Evolutionary conservation across 2,888 invertebrate genomes (phyloP), one percentile per base, ranked within the genome.

Genomic region (Drosophila longiperda): DNA sequence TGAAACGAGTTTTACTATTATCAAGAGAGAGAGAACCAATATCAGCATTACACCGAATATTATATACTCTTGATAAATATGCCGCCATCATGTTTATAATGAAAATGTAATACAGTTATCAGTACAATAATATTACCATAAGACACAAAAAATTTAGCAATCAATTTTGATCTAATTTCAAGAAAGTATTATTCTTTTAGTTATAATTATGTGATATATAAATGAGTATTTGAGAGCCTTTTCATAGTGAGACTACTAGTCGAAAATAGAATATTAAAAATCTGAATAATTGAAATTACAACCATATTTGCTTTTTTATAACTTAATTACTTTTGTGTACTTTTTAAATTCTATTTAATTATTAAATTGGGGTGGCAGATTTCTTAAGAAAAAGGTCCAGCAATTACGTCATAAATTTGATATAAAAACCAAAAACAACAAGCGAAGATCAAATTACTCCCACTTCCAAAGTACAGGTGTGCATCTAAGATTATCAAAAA

Each of bases 331-430:
- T 8, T 4, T 23, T 45, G 8, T 15, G 20, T 45, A 3, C 15
- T 15, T 23, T 45, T 45, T 45, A 1, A 45, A 40, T 50, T 60
- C 38, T 26, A 52, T 54, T 50, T 26, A 40, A 23, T 26, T 17
- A n/a, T 11, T 12, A 8, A 7, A 11, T 49, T 26, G 57, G 40
- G 64, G 12, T 77, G 74, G 78, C 74, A 77, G 72, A 57, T 3
- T 42, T 36, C 11, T 36, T 0, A n/a, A 59, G 9, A 45, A 33
- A 54, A 0, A 32, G 12, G 15, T 45, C 20, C 4, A 11, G 11
- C 49, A 33, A 7, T 8, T 7, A 23, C 38, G n/a, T 36, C 61
- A 57, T 17, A 7, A 34, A 48, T 12, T 42, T 5, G 1, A 42
- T 12, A 42, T 20, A 1, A 1, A 42, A 42, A 42, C 20, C 36